Conservation (phyloP, 2,113 vertebrate genomes). For the Melanostigma gelatinosum region DNA sequence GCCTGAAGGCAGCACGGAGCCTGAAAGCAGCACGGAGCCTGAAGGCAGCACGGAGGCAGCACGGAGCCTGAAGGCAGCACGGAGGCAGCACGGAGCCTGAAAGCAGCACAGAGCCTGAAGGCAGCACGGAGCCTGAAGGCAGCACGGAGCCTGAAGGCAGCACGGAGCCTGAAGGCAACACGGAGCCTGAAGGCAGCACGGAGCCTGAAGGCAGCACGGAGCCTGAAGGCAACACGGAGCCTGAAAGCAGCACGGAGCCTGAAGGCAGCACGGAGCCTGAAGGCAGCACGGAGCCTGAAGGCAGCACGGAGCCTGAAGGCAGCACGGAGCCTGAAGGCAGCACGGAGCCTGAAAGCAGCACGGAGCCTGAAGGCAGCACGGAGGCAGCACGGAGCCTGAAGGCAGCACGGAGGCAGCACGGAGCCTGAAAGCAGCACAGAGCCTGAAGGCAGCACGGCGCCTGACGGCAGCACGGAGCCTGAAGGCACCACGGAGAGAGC, state of each 20-base stretch:
- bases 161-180: conserved; percentile 24
- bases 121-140: conserved; percentile 20
- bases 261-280: background rate
- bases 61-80: conserved; percentile 14
- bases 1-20: conserved; percentile 13
- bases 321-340: conserved; percentile 29
- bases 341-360: background rate
- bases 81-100: background rate
- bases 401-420: conserved; percentile 7
- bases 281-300: conserved; percentile 12
- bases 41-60: conserved; percentile 8
- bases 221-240: conserved; percentile 34
- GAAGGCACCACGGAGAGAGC: background rate
- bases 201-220: background rate
- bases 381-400: background rate
- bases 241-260: conserved; percentile 6
- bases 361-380: background rate
- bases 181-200: background rate
- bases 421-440: conserved; percentile 1
- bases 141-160: background rate
- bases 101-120: background rate
- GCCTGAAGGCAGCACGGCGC: conserved; percentile 11
- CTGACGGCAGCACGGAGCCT: conserved; percentile 5
- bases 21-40: conserved; percentile 13
- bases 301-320: background rate